These are phyloP conservation scores for Suillia variegata DNA, from an alignment of 2,888 invertebrate genomes.

Conservation along the genomic window DNA sequence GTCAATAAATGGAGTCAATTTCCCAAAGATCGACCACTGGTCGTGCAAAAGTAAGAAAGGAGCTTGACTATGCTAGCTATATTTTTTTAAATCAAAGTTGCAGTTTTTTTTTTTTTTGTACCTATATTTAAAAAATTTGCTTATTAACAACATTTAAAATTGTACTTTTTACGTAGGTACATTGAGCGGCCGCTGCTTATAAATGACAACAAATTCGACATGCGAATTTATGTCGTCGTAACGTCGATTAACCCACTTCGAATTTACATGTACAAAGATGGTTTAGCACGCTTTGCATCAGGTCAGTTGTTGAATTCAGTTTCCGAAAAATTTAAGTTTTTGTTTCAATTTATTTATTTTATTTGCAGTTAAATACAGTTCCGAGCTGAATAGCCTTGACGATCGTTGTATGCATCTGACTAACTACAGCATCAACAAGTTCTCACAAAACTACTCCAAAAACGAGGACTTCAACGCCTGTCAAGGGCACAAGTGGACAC, in stretches of 20 bases:
- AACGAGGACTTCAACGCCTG: slow-evolving; percentile 90
- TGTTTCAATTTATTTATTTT: neutral
- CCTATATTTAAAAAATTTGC: too few species aligned
- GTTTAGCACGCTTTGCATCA: slow-evolving; percentile 94
- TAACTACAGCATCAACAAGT: slow-evolving; percentile 90
- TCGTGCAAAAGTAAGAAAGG: slow-evolving; percentile 76
- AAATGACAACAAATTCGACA: slow-evolving; percentile 96
- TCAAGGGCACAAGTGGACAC: slow-evolving; percentile 93
- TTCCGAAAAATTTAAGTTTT: slow-evolving; percentile 2
- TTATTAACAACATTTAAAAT: too few species aligned
- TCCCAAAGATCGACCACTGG: slow-evolving; percentile 85
- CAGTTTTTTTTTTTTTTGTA: neutral
- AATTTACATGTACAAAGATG: slow-evolving; percentile 94
- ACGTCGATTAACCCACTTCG: slow-evolving; percentile 93
- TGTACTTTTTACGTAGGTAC: slow-evolving; percentile 63
- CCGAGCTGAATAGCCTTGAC: slow-evolving; percentile 75
- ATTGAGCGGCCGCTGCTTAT: slow-evolving; percentile 84
- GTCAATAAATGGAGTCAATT: slow-evolving; percentile 94
- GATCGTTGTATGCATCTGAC: slow-evolving; percentile 92
- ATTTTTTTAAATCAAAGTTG: neutral
- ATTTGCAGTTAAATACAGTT: slow-evolving; percentile 77
- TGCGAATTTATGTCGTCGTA: slow-evolving; percentile 92
- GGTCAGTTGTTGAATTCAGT: slow-evolving; percentile 65
- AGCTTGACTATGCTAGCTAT: neutral
- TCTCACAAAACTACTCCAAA: slow-evolving; percentile 82